Evolutionary conservation across 2,113 vertebrate species (phyloP).

Genomic region (Stegastes partitus): DNA sequence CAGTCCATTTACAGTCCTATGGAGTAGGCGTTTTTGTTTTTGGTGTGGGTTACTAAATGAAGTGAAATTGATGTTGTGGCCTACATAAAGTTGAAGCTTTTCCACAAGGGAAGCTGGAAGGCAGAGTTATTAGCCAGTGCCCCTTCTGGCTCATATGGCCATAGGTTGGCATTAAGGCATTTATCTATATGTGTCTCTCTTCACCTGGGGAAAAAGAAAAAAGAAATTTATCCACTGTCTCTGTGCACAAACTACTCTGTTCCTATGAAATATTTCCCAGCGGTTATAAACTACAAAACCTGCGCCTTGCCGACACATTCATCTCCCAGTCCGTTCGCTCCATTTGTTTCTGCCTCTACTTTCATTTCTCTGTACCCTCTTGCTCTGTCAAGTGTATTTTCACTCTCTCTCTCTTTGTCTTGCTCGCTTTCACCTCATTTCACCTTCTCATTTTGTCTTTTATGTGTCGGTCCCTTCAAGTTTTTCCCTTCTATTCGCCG

Average conservation of each 20-base stretch:
- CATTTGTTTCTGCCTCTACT: constrained; percentile 65
- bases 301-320: constrained; percentile 54
- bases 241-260: constrained; percentile 56
- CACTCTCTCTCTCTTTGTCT: constrained; percentile 43
- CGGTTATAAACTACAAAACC: constrained; percentile 62
- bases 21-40: constrained; percentile 33
- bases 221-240: constrained; percentile 53
- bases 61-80: constrained; percentile 19
- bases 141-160: constrained; percentile 4
- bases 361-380: constrained; percentile 47
- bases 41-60: constrained; percentile 12
- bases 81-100: constrained; percentile 12
- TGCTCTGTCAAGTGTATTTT: constrained; percentile 55
- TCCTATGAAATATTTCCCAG: constrained; percentile 67
- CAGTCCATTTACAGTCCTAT: constrained; percentile 32
- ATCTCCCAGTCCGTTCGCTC: constrained; percentile 58
- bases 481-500: constrained; percentile 20
- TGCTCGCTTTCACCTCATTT: constrained; percentile 65
- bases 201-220: constrained; percentile 44
- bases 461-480: constrained; percentile 43
- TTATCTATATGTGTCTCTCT: constrained; percentile 51
- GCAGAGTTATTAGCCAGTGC: constrained; percentile 24
- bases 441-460: constrained; percentile 60
- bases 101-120: background rate
- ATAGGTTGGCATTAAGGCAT: constrained; percentile 31